Evolutionary conservation across 1,140 invertebrate species (phyloP).

Genomic region (Eciton burchellii): DNA sequence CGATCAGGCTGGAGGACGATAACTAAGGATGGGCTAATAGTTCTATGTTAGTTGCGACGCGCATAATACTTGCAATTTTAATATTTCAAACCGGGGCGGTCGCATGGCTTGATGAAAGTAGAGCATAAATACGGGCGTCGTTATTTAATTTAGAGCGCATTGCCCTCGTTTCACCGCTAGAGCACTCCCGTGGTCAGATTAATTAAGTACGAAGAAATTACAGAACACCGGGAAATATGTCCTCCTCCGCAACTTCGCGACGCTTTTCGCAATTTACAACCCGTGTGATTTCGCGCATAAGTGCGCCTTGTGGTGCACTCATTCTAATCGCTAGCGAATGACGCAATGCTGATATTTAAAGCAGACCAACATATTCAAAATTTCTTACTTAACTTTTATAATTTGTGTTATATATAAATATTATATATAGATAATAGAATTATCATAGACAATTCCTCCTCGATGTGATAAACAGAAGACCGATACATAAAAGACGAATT

Average conservation of each 20-base stretch:
- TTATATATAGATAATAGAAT: no score
- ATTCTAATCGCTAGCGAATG: not conserved
- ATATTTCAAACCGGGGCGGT: conserved; percentile 49
- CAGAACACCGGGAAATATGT: conserved; percentile 58
- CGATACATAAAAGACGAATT: no score
- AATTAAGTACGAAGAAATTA: conserved; percentile 60
- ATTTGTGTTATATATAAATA: not conserved
- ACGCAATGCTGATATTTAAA: conserved; percentile 3
- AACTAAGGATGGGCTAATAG: not conserved
- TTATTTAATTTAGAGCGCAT: conserved; percentile 53
- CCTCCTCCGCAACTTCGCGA: conserved; percentile 49
- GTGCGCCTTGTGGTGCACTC: not conserved
- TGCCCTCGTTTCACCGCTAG: conserved; percentile 14
- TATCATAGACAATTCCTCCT: no score
- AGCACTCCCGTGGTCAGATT: conserved; percentile 36
- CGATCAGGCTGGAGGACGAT: not conserved
- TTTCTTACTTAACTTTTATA: not conserved
- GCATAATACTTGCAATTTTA: conserved; percentile 53
- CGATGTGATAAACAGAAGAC: no score
- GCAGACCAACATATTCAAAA: not conserved
- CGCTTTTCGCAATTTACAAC: conserved; percentile 37
- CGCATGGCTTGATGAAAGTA: conserved; percentile 53
- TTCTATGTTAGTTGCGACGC: conserved; percentile 41
- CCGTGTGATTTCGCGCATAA: conserved; percentile 34
- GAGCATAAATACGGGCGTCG: conserved; percentile 46